phyloP scores from a whole-genome alignment of 2,888 invertebrate genomes.

The Drosophila dives region DNA sequence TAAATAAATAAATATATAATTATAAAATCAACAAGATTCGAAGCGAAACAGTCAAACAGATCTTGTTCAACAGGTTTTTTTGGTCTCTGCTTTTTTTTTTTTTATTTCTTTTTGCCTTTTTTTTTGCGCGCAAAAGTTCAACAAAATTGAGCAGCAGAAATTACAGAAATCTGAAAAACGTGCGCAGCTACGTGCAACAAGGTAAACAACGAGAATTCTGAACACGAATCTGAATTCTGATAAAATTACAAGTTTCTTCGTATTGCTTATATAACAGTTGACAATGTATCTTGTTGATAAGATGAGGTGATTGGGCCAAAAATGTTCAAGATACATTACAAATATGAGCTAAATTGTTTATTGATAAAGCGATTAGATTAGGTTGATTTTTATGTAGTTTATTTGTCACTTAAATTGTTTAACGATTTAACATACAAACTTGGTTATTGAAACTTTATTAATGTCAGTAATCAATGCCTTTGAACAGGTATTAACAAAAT shows the following conservation, averaged over 20 bases:
- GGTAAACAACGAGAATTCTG: slow-evolving; percentile 48
- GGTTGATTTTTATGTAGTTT: not conserved
- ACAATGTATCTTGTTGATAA: not conserved
- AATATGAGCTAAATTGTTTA: not conserved
- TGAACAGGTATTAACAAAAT: not conserved
- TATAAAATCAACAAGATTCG: slow-evolving; percentile 36
- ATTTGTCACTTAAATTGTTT: not conserved
- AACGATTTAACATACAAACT: not conserved
- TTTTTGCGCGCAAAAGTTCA: slow-evolving; percentile 67
- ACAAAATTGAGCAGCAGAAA: slow-evolving; percentile 49
- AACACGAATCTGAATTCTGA: slow-evolving; percentile 23
- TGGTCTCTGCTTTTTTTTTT: slow-evolving; percentile 42
- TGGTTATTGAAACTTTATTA: no score
- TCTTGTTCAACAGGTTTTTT: slow-evolving; percentile 68
- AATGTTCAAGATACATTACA: not conserved
- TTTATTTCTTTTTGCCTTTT: slow-evolving; percentile 18
- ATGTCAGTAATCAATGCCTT: not conserved
- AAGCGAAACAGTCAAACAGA: slow-evolving; percentile 22
- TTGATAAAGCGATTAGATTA: not conserved
- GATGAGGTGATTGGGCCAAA: not conserved
- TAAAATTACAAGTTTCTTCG: slow-evolving; percentile 15
- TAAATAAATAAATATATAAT: slow-evolving; percentile 45
- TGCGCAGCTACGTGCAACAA: slow-evolving; percentile 53
- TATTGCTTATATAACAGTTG: slow-evolving; percentile 9
- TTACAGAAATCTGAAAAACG: slow-evolving; percentile 50